A percentile compares a stretch with the other conserved stretches of the same genome.
Conservation (phyloP, 1,140 invertebrate genomes). For the Drosophila kikkawai region DNA sequence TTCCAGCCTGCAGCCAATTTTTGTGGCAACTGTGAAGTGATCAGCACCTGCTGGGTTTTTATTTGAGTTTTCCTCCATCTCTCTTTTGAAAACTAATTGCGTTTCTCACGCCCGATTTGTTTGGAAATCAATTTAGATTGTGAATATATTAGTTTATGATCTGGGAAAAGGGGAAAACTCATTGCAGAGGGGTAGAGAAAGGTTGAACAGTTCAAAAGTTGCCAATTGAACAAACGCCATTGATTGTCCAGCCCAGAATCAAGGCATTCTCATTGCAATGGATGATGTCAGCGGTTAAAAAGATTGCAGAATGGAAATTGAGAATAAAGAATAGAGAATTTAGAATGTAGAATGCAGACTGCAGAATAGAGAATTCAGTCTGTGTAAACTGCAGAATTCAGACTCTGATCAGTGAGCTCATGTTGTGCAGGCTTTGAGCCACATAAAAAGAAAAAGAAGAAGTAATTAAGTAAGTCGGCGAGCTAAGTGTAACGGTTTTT, state of each 20-base stretch:
- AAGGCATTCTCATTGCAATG: background rate
- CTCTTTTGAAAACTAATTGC: conserved; percentile 52
- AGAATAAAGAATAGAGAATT: background rate
- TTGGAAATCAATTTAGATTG: conserved; percentile 58
- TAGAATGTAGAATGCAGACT: background rate
- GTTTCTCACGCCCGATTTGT: conserved; percentile 67
- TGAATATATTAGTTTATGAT: conserved; percentile 30
- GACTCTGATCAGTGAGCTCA: conserved; percentile 30
- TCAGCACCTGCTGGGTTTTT: conserved; percentile 44
- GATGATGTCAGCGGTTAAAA: conserved; percentile 38
- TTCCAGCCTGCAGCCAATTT: conserved; percentile 19
- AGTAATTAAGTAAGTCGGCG: conserved; percentile 2
- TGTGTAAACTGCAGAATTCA: background rate
- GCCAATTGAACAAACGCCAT: conserved; percentile 44
- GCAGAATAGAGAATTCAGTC: conserved; percentile 5
- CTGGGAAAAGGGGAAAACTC: conserved; percentile 11
- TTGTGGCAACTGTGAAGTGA: conserved; percentile 49
- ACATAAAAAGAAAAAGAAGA: no score
- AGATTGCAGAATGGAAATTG: background rate
- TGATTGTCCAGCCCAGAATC: conserved; percentile 24
- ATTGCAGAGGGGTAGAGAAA: background rate
- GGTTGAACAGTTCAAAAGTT: background rate
- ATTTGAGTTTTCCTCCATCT: background rate
- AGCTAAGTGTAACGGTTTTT: conserved; percentile 60
- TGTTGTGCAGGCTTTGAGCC: background rate